These are phyloP conservation scores for Drosophila malerkotliana DNA, from an alignment of 1,140 invertebrate genomes.

Conservation along the genomic window DNA sequence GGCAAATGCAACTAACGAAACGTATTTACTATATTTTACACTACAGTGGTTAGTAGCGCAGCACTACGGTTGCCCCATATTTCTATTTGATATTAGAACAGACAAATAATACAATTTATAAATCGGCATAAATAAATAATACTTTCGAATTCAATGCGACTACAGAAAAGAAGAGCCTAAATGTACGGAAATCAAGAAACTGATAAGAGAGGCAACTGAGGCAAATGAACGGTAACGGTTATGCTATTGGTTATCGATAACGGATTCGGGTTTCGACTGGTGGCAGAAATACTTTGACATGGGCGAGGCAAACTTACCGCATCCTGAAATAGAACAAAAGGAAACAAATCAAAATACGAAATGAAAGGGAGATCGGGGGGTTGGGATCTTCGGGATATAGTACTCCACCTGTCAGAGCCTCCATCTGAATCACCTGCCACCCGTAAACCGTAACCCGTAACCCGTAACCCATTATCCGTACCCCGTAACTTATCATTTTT, in stretches of 20 bases:
- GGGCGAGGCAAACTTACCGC: constrained; percentile 78
- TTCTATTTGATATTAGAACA: not conserved
- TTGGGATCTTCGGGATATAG: constrained; percentile 9
- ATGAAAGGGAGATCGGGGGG: constrained; percentile 56
- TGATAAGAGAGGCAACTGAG: constrained; percentile 7
- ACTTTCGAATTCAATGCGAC: not conserved
- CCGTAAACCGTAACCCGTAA: not conserved
- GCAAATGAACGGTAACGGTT: not conserved
- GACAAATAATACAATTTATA: not conserved
- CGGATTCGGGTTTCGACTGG: constrained; percentile 22
- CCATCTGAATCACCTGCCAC: not conserved
- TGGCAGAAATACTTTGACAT: constrained; percentile 40
- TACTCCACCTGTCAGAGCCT: not conserved
- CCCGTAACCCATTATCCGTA: not conserved
- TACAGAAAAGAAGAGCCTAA: constrained; percentile 7
- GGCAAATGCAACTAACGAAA: constrained; percentile 2
- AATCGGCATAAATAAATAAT: not conserved
- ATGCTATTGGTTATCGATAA: constrained; percentile 20
- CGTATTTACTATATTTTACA: not conserved
- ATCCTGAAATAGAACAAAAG: constrained; percentile 83
- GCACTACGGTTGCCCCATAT: not conserved
- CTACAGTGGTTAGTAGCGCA: constrained; percentile 1
- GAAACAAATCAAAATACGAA: constrained; percentile 80
- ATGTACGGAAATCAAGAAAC: not conserved
- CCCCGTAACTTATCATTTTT: not conserved